Percentiles rank a stretch among this genome's conserved stretches.
Conservation (phyloP, 2,888 invertebrate species). For the Lepidochitona cinerea region DNA sequence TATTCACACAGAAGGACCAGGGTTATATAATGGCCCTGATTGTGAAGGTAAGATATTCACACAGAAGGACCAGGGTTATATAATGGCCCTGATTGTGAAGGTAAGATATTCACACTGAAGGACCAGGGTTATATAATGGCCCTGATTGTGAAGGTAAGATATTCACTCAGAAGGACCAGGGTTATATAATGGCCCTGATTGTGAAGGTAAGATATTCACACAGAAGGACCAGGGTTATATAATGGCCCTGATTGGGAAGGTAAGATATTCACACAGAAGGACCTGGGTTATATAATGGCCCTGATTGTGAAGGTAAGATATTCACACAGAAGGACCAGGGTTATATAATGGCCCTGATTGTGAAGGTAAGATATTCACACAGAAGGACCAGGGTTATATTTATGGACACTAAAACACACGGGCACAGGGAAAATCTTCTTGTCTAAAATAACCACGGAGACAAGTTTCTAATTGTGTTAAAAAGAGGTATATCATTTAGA, state of each 20-base stretch:
- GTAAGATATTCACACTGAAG: background rate
- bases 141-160: background rate
- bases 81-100: background rate
- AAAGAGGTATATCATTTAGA: too few relatives aligned
- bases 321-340: background rate
- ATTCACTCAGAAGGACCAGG: background rate
- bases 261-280: background rate
- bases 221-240: background rate
- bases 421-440: too few relatives aligned
- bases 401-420: too few relatives aligned
- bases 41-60: background rate
- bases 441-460: too few relatives aligned
- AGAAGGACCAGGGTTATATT: background rate
- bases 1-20: background rate
- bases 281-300: background rate
- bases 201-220: background rate
- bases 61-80: background rate
- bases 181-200: background rate
- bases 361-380: background rate
- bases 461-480: too few relatives aligned
- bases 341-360: background rate
- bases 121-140: background rate
- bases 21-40: background rate
- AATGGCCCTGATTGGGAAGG: background rate
- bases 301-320: background rate